Evolutionary conservation across 1,140 invertebrate genomes (phyloP), one percentile per base, ranked within the genome.

Genomic region (Andrena cerasifolii): DNA sequence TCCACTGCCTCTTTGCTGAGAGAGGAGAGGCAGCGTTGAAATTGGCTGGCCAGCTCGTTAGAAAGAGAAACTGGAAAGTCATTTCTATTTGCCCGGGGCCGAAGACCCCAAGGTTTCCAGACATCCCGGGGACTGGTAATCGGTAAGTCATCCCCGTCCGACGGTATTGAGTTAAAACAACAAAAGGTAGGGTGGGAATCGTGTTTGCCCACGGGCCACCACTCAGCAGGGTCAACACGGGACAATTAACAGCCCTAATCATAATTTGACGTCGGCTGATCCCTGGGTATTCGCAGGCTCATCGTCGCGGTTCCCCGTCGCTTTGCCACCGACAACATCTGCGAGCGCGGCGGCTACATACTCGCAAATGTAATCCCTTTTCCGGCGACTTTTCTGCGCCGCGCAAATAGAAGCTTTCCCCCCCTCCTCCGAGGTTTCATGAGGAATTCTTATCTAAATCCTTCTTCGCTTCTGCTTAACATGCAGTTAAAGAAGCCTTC

Each of bases 231-330:
- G 86, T 89, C 86, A 89, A 89, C 86, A 89, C 33, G 83, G 78
- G 80, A 82, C 86, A 89, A 89, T 89, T 89, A 89, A 88, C 82
- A 79, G 78, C 79, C 80, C 78, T 88, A 84, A 89, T 89, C 85
- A 89, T 87, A 85, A 87, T 86, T 86, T 83, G 85, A 87, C 84
- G 78, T 86, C 77, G 70, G 77, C 82, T 85, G 83, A 85, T 85
- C 84, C 36, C 81, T 67, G 40, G 73, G 66, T 79, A 81, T 76
- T 73, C 82, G 83, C 82, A 65, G 76, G 66, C 78, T 80, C 82
- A 73, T 65, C 77, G 43, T 74, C 54, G 62, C 51, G 81, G 54
- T 36, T 53, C 66, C 56, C 68, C 58, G 54, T n/a, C 74, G 54
- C 74, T 59, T 45, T 56, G 16, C 75, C 18, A 4, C 2, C 24